Conservation (phyloP, 2,797 vertebrate genomes). For the Takifugu rubripes region DNA sequence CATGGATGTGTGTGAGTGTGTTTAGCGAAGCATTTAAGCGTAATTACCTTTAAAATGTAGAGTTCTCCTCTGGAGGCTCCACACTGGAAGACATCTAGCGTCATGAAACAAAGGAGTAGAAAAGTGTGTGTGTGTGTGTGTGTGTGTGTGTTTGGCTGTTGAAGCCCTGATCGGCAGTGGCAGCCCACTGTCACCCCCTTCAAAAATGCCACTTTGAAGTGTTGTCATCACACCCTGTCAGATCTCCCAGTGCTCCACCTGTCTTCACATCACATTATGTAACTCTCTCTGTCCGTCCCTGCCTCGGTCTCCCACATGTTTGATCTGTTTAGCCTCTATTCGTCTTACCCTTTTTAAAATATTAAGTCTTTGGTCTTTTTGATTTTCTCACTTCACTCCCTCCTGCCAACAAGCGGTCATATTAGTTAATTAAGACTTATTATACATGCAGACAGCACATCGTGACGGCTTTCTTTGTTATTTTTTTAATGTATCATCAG, state of each 20-base stretch:
- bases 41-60: conserved; percentile 8
- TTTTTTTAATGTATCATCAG: too few relatives aligned
- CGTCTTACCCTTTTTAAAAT: conserved; percentile 6
- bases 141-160: conserved; percentile 4
- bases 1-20: not conserved
- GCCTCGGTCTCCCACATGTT: conserved; percentile 4
- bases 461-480: too few relatives aligned
- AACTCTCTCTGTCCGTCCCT: conserved; percentile 38
- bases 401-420: not conserved
- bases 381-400: not conserved
- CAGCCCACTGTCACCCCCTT: conserved; percentile 51
- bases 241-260: conserved; percentile 35
- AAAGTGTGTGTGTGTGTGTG: conserved; percentile 1
- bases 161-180: conserved; percentile 39
- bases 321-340: not conserved
- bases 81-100: conserved; percentile 8
- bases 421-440: too few relatives aligned
- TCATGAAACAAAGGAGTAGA: conserved; percentile 17
- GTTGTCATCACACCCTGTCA: conserved; percentile 41
- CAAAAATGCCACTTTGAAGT: conserved; percentile 50
- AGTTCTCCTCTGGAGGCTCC: not conserved
- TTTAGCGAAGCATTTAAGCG: not conserved
- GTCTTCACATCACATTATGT: conserved; percentile 52
- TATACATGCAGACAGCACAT: too few relatives aligned
- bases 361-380: not conserved